These are phyloP conservation scores for Neotragus moschatus DNA, from an alignment of 2,113 vertebrate species.

Conservation along the genomic window DNA sequence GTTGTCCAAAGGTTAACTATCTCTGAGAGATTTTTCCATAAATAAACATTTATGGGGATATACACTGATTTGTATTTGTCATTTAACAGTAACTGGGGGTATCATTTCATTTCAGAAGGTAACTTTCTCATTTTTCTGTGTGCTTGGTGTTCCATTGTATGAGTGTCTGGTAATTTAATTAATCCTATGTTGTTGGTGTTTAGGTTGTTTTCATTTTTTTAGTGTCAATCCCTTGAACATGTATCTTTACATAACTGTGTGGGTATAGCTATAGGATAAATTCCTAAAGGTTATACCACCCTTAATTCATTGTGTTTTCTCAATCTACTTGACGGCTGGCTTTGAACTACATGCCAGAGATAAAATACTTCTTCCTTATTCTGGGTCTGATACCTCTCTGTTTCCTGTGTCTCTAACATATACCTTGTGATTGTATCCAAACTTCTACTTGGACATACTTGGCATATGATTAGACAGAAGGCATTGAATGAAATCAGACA, in stretches of 20 bases:
- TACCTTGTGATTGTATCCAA: not conserved
- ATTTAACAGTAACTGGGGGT: not conserved
- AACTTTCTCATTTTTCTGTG: conserved; percentile 40
- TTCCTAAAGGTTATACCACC: not conserved
- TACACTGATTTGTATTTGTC: conserved; percentile 19
- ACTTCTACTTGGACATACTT: not conserved
- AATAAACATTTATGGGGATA: not conserved
- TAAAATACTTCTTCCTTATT: conserved; percentile 19
- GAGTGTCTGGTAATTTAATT: conserved; percentile 27
- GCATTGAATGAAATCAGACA: not conserved
- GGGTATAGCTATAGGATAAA: conserved; percentile 7
- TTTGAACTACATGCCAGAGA: conserved; percentile 38
- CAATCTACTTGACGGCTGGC: not conserved
- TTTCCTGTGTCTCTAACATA: not conserved
- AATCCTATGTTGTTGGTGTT: not conserved
- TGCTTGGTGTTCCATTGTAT: conserved; percentile 27
- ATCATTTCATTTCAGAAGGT: conserved; percentile 37
- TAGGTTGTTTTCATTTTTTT: not conserved
- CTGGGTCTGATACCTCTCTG: not conserved
- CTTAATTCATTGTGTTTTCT: conserved; percentile 33
- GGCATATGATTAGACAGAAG: not conserved
- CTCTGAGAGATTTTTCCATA: not conserved
- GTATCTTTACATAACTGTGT: not conserved
- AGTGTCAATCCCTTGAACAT: not conserved
- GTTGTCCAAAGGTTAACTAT: not conserved